A percentile compares a stretch with the other conserved stretches of the same genome.
phyloP scores from a whole-genome alignment of 2,797 vertebrate genomes.

The Helostoma temminkii region DNA sequence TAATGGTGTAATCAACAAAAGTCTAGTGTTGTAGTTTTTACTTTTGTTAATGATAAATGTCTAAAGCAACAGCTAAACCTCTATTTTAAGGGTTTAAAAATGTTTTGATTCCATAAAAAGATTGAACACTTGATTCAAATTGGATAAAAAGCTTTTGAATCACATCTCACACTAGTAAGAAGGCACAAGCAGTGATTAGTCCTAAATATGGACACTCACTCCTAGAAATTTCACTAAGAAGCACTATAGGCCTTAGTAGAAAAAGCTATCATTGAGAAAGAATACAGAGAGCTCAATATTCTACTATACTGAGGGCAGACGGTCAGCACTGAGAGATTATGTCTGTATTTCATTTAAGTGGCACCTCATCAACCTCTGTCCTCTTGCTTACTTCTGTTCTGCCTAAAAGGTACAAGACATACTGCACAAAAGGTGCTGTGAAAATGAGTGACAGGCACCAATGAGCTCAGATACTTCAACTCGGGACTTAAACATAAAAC shows the following conservation, averaged over 20 bases:
- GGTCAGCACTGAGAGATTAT: conserved; percentile 41
- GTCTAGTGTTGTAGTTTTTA: not conserved
- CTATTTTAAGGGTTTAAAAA: not conserved
- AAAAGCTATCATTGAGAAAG: not conserved
- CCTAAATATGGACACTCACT: not conserved
- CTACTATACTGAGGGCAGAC: not conserved
- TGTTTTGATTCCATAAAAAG: not conserved
- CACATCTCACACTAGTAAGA: too few species aligned
- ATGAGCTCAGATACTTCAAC: conserved; percentile 31
- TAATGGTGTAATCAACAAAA: not conserved
- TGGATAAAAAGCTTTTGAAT: not conserved
- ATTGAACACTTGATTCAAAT: not conserved
- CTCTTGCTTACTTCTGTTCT: conserved; percentile 28
- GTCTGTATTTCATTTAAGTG: conserved; percentile 41
- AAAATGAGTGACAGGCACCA: conserved; percentile 40
- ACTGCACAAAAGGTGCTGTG: conserved; percentile 6
- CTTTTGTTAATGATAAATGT: not conserved
- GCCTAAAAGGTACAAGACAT: conserved; percentile 13
- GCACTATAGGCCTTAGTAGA: not conserved
- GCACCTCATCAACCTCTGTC: conserved; percentile 42
- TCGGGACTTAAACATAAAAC: too few species aligned
- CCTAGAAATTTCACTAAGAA: not conserved
- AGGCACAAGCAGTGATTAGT: too few species aligned
- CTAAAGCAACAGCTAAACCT: not conserved
- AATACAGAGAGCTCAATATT: not conserved